These are phyloP conservation scores for Anas flavirostris DNA, from an alignment of 2,797 vertebrate genomes.

Conservation along the genomic window DNA sequence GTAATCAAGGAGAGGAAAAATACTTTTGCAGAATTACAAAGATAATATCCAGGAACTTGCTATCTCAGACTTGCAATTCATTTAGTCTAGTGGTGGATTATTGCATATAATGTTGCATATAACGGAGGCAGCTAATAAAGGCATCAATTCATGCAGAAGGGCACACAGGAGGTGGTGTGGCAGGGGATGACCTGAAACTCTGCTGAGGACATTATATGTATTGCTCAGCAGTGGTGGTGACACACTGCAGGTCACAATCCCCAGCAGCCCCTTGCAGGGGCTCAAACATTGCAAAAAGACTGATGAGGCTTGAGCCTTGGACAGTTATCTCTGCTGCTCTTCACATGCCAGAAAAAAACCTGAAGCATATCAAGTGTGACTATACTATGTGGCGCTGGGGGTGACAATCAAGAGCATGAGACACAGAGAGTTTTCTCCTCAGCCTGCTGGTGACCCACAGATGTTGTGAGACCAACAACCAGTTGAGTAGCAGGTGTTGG, in stretches of 20 bases:
- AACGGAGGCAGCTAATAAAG: not conserved
- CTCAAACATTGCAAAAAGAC: not conserved
- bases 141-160: not conserved
- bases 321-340: not conserved
- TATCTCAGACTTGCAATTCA: not conserved
- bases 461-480: not conserved
- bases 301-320: not conserved
- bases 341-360: not conserved
- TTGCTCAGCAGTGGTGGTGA: not conserved
- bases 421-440: not conserved
- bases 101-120: not conserved
- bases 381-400: not conserved
- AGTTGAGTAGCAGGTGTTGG: not conserved
- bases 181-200: not conserved
- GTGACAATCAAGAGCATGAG: no score
- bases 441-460: accelerated
- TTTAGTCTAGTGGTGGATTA: not conserved
- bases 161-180: not conserved
- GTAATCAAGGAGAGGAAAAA: not conserved
- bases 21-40: not conserved
- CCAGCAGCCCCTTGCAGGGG: not conserved
- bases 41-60: not conserved
- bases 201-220: not conserved
- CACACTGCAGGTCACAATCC: accelerated
- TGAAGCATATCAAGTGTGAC: not conserved